Base-by-base conservation (phyloP, 2,113 vertebrate genomes). In the Sarotherodon lohbergeri region DNA sequence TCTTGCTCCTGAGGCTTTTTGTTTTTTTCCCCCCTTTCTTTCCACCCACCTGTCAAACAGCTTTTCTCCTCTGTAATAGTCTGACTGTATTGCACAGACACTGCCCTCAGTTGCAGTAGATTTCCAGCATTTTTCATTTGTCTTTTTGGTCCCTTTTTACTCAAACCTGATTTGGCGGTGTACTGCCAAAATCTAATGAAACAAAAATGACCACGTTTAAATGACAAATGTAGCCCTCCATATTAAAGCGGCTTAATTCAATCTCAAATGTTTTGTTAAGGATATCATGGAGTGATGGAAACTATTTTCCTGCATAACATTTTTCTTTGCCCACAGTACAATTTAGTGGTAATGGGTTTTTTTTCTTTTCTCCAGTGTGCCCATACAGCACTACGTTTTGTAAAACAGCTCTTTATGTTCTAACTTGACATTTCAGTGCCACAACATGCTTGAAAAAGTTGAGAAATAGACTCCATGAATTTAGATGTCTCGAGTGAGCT, bases 301-400 rank as follows among this genome's bases (percentile, higher is more conserved):
- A 85, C 82, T 80, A n/a, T 86, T 86, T 81, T 73, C 71, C 80
- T 79, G 68, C 71, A 59, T 48, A 89, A 48, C 66, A 61, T 85
- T 90, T 90, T 88, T 78, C 27, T 82, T 89, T 87, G 80, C 82
- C 85, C 59, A 46, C 84, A 81, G 41, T 73, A 34, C 13, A 84
- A 89, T 88, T 85, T 66, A 48, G 81, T 61, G 61, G 61, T 48
- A 68, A 82, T 88, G 83, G 78, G 83, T 82, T 76, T 27, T 73
- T 43, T 19, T 84, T 89, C 73, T 86, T 86, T 92, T 84, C 84
- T 81, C 56, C 55, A 78, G 55, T 87, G 54, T 56, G 17, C 61
- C 43, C 66, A 39, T 73, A 34, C 36, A 80, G 80, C 85, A 66
- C 52, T 63, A 46, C 6, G 36, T 68, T 80, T 85, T 68, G 43